These are phyloP conservation scores for Myopa tessellatipennis DNA, from an alignment of 2,888 invertebrate genomes.

Conservation along the genomic window DNA sequence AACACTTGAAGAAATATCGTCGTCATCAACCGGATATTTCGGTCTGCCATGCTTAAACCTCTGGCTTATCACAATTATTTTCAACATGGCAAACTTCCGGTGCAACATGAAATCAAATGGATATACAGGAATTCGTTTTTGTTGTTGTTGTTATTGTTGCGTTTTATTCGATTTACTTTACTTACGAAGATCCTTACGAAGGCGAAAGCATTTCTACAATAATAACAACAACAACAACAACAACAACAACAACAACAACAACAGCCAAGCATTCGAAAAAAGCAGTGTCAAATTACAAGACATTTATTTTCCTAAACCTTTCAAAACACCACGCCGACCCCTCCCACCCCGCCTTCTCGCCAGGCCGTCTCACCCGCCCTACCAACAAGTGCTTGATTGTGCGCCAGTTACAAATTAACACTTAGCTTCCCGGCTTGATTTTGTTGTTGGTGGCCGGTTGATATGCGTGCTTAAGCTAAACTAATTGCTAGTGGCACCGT, in stretches of 20 bases:
- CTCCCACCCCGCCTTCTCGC: neutral
- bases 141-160: neutral
- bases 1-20: slow-evolving; percentile 54
- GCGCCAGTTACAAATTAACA: slow-evolving; percentile 13
- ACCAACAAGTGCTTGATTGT: neutral
- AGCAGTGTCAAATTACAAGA: slow-evolving; percentile 29
- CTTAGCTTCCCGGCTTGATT: neutral
- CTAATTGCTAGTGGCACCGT: slow-evolving; percentile 13
- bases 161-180: neutral
- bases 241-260: neutral
- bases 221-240: neutral
- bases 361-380: too few species aligned
- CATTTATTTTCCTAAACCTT: slow-evolving; percentile 24
- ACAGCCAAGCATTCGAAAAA: slow-evolving; percentile 9
- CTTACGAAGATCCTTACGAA: neutral
- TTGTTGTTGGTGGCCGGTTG: neutral
- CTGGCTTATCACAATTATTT: slow-evolving; percentile 65
- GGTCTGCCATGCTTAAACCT: slow-evolving; percentile 60
- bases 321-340: neutral
- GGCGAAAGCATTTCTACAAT: slow-evolving; percentile 20
- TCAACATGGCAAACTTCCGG: slow-evolving; percentile 53
- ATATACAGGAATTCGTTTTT: neutral
- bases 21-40: slow-evolving; percentile 61
- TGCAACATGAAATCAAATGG: slow-evolving; percentile 4
- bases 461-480: slow-evolving; percentile 24